Evolutionary conservation across 2,797 vertebrate species (phyloP).

Genomic region (Halcyon badia): DNA sequence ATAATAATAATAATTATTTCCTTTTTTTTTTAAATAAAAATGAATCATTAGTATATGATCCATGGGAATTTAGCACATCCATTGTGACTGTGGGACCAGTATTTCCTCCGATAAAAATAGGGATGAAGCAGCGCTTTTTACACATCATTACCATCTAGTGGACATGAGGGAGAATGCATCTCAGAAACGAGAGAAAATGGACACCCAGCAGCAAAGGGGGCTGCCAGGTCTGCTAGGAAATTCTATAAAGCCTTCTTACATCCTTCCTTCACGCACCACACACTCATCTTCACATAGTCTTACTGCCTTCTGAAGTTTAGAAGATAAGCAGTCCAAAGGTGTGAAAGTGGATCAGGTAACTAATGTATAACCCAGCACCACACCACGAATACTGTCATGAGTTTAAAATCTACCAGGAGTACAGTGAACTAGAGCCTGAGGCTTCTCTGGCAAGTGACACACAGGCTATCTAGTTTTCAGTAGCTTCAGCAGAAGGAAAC

Average conservation of each 20-base stretch:
- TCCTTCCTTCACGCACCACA: neutral
- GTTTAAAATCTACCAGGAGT: fast-evolving
- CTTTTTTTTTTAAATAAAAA: neutral
- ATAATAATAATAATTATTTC: too few relatives aligned
- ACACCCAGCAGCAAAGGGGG: neutral
- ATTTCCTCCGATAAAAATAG: neutral
- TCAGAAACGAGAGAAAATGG: neutral
- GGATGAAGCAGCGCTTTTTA: neutral
- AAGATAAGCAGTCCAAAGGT: neutral
- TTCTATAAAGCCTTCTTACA: fast-evolving
- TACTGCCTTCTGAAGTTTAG: neutral
- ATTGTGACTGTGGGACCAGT: fast-evolving
- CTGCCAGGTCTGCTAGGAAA: neutral
- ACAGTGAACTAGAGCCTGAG: fast-evolving
- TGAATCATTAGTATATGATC: neutral
- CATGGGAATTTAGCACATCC: neutral
- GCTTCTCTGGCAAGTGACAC: neutral
- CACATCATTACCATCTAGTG: slow-evolving; percentile 50
- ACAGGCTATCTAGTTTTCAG: fast-evolving
- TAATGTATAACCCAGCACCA: fast-evolving
- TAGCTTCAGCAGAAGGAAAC: neutral
- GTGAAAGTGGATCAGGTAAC: too few relatives aligned
- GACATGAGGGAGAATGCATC: neutral
- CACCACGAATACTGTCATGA: fast-evolving
- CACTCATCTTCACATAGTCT: neutral